Conservation (phyloP, 2,797 vertebrate species). For the Rousettus madagascariensis region DNA sequence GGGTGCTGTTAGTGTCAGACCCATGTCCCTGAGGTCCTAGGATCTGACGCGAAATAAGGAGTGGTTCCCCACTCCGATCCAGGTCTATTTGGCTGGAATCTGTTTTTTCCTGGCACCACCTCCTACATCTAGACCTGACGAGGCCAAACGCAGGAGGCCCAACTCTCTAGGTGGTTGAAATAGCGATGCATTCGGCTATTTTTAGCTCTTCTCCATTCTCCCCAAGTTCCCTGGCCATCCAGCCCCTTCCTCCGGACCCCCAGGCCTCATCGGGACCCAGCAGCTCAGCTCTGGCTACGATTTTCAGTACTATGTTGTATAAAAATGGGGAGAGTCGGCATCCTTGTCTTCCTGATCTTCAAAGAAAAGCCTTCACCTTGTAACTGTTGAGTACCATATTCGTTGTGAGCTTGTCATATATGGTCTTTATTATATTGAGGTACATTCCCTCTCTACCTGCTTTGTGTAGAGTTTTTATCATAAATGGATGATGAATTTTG, state of each 20-base stretch:
- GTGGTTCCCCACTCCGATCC: not conserved
- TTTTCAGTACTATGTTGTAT: no score
- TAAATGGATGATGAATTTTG: no score
- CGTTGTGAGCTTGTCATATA: no score
- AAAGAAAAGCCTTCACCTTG: no score
- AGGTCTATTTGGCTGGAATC: not conserved
- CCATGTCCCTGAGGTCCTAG: not conserved
- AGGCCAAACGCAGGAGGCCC: fast-evolving
- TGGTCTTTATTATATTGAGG: no score
- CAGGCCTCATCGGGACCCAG: not conserved
- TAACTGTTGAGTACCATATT: no score
- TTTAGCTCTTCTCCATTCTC: not conserved
- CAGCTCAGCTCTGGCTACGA: no score
- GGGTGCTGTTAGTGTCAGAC: not conserved
- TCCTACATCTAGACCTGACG: not conserved
- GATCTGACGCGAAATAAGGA: not conserved
- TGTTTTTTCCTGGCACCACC: not conserved
- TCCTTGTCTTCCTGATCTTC: no score
- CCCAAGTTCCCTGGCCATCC: not conserved
- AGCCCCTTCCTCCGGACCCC: no score
- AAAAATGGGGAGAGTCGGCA: no score
- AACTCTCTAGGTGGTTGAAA: fast-evolving
- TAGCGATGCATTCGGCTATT: fast-evolving
- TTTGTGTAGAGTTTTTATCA: no score
- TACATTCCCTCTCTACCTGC: no score